Conservation (phyloP, 2,797 vertebrate genomes). For the Allobates femoralis region DNA sequence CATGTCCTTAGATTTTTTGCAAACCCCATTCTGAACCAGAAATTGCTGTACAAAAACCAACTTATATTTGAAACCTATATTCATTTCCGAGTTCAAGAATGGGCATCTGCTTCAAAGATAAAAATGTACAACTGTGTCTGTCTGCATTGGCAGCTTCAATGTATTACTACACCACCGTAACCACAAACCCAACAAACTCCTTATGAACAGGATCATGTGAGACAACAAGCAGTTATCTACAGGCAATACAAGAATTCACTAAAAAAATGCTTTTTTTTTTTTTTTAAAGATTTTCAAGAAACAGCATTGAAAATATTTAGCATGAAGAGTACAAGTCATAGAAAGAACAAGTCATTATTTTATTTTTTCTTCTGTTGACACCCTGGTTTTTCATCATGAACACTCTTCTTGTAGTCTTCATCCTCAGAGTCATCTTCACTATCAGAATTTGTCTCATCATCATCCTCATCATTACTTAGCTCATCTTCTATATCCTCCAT, state of each 20-base stretch:
- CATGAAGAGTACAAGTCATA: neutral
- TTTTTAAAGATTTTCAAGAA: neutral
- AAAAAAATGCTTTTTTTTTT: neutral
- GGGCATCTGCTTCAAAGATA: no score
- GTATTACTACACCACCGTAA: neutral
- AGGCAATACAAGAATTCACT: neutral
- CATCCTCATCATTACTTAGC: neutral
- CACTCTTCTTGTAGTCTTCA: neutral
- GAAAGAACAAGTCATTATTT: neutral
- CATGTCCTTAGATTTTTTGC: no score
- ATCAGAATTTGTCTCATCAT: neutral
- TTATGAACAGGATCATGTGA: neutral
- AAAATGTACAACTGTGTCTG: neutral
- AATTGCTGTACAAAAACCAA: no score
- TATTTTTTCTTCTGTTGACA: slow-evolving; percentile 2
- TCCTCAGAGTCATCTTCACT: neutral
- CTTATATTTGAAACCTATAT: no score
- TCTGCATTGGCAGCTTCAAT: neutral
- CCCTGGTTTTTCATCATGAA: neutral
- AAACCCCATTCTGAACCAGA: no score
- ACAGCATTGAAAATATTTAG: neutral
- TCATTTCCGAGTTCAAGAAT: no score
- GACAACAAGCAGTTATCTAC: neutral
- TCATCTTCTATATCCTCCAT: neutral
- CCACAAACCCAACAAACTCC: neutral